These are phyloP conservation scores for Aporrectodea caliginosa DNA, from an alignment of 1,140 invertebrate genomes.

Conservation along the genomic window DNA sequence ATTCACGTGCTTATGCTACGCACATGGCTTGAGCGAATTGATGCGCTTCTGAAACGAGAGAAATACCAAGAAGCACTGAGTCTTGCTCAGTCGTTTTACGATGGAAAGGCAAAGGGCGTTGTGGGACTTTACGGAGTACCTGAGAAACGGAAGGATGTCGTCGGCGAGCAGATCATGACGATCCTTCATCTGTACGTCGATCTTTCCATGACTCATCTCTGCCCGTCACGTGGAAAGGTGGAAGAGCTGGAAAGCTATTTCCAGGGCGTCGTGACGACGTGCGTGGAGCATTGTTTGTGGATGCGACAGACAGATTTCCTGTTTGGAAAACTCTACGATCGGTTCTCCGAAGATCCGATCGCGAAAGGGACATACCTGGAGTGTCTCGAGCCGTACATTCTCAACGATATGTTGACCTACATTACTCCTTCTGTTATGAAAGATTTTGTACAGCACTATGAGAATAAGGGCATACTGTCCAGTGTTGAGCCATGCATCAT, in stretches of 20 bases:
- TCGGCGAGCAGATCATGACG: constrained; percentile 63
- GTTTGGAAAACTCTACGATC: constrained; percentile 58
- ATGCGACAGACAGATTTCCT: constrained; percentile 53
- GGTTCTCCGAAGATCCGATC: constrained; percentile 53
- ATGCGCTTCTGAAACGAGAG: constrained; percentile 58
- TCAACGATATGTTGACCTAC: constrained; percentile 58
- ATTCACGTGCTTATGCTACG: constrained; percentile 76
- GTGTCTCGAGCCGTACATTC: constrained; percentile 60
- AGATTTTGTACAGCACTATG: constrained; percentile 60
- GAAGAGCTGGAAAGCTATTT: constrained; percentile 54
- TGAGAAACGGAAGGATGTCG: constrained; percentile 61
- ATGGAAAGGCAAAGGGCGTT: constrained; percentile 66
- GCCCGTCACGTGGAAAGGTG: constrained; percentile 50
- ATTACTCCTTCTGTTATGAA: constrained; percentile 61
- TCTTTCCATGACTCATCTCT: constrained; percentile 48
- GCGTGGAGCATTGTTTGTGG: constrained; percentile 40
- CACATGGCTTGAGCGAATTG: constrained; percentile 71
- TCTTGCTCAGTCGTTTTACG: constrained; percentile 66
- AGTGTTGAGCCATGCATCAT: constrained; percentile 76
- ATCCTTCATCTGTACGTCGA: constrained; percentile 60
- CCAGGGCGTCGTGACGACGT: constrained; percentile 38
- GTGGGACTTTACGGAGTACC: constrained; percentile 57
- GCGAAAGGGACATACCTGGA: constrained; percentile 59
- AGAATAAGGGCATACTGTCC: constrained; percentile 57
- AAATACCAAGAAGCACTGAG: constrained; percentile 64